These are phyloP conservation scores for Oreohelix idahoensis DNA, from an alignment of 1,140 invertebrate genomes.

Conservation along the genomic window DNA sequence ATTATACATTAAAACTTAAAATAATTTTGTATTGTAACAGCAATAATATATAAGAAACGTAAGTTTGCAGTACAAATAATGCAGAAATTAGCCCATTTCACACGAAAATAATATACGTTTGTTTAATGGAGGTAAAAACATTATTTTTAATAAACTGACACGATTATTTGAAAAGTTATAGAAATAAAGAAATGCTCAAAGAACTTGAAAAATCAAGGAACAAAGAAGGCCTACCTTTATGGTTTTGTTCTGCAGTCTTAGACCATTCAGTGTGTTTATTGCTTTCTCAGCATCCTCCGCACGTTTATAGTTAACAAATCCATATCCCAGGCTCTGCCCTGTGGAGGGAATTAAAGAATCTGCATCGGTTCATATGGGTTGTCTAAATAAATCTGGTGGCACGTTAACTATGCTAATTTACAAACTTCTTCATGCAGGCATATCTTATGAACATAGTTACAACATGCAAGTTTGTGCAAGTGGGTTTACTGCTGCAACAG, in stretches of 20 bases:
- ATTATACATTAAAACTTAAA: too few species aligned
- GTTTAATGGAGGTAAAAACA: neutral
- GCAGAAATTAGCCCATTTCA: neutral
- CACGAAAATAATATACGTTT: neutral
- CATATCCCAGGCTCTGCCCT: constrained; percentile 99
- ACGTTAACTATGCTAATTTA: neutral
- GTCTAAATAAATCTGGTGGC: neutral
- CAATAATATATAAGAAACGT: neutral
- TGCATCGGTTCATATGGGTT: constrained; percentile 33
- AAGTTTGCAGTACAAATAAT: neutral
- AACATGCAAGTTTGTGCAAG: too few species aligned
- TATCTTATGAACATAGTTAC: neutral
- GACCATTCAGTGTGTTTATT: constrained; percentile 96
- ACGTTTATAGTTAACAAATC: constrained; percentile 98
- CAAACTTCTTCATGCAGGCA: neutral
- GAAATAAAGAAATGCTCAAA: neutral
- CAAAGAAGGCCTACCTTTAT: constrained; percentile 87
- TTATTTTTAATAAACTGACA: neutral
- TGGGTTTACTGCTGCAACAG: too few species aligned
- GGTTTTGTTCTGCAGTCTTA: constrained; percentile 98
- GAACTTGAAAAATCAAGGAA: neutral
- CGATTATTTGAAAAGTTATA: neutral
- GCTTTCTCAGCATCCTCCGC: constrained; percentile 98
- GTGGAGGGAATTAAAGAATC: constrained; percentile 50
- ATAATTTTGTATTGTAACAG: neutral